Evolutionary conservation across 2,888 invertebrate genomes (phyloP).

Genomic region (Xiphydria camelus): DNA sequence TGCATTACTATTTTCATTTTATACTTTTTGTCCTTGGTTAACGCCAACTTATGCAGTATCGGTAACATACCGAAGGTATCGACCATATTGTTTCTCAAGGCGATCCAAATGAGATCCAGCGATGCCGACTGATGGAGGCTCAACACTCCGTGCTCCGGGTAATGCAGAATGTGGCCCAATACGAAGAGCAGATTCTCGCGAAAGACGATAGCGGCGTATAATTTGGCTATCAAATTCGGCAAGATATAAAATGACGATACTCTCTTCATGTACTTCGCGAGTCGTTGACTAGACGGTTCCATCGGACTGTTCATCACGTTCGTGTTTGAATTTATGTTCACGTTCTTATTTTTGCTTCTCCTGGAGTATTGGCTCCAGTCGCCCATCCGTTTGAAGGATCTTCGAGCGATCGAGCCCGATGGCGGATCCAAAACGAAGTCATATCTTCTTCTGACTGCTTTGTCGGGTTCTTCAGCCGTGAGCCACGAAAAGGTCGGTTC

Average conservation of each 20-base stretch:
- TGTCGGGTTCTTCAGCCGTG: no score
- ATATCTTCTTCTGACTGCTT: no score
- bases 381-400: no score
- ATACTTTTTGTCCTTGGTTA: constrained; percentile 1
- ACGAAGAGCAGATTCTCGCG: constrained; percentile 27
- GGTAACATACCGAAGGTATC: constrained; percentile 21
- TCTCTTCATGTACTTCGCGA: background rate
- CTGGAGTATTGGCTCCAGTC: no score
- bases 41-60: constrained; percentile 7
- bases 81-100: constrained; percentile 23
- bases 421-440: no score
- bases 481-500: no score
- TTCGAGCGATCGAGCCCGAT: no score
- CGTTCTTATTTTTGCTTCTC: constrained; percentile 3
- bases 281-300: background rate
- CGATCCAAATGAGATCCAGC: constrained; percentile 22
- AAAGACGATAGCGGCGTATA: constrained; percentile 15
- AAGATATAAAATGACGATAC: no score
- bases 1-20: constrained; percentile 26
- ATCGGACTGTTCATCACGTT: background rate
- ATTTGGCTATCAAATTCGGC: background rate
- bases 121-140: constrained; percentile 25
- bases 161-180: constrained; percentile 28
- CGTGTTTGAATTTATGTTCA: constrained; percentile 7
- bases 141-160: no score